These are phyloP conservation scores for Ecliptopera silaceata DNA, from an alignment of 2,888 invertebrate species.

Conservation along the genomic window DNA sequence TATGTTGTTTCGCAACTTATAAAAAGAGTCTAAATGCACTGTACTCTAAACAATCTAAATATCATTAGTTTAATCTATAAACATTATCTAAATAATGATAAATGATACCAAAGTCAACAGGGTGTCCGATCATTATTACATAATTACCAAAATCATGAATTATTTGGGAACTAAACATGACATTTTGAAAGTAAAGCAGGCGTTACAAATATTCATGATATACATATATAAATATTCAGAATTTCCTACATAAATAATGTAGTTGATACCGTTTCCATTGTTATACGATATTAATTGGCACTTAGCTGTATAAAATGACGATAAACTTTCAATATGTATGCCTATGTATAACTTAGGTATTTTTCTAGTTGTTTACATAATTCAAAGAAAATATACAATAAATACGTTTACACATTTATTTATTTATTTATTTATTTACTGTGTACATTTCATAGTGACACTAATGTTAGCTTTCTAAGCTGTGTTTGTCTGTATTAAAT, in stretches of 20 bases:
- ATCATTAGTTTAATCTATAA: background rate
- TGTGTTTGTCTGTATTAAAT: no score
- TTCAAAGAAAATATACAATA: no score
- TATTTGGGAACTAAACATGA: constrained; percentile 26
- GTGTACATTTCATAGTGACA: no score
- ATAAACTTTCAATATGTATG: no score
- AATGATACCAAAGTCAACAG: constrained; percentile 5
- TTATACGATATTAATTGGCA: constrained; percentile 18
- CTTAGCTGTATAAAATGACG: background rate
- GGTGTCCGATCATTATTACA: constrained; percentile 19
- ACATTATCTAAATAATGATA: constrained; percentile 1
- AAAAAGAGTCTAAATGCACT: no score
- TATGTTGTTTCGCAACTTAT: no score
- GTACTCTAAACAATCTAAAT: background rate
- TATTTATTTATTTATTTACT: no score
- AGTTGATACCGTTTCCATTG: constrained; percentile 30
- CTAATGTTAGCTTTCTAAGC: no score
- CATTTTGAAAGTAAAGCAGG: constrained; percentile 37
- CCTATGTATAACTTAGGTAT: no score
- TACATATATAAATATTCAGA: no score
- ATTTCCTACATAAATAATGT: constrained; percentile 38
- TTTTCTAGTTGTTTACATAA: no score
- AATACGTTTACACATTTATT: no score
- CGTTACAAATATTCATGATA: constrained; percentile 29
- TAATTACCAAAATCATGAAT: constrained; percentile 23